These are phyloP conservation scores for Paracyclopina nana DNA, from an alignment of 1,140 invertebrate genomes.

Conservation along the genomic window DNA sequence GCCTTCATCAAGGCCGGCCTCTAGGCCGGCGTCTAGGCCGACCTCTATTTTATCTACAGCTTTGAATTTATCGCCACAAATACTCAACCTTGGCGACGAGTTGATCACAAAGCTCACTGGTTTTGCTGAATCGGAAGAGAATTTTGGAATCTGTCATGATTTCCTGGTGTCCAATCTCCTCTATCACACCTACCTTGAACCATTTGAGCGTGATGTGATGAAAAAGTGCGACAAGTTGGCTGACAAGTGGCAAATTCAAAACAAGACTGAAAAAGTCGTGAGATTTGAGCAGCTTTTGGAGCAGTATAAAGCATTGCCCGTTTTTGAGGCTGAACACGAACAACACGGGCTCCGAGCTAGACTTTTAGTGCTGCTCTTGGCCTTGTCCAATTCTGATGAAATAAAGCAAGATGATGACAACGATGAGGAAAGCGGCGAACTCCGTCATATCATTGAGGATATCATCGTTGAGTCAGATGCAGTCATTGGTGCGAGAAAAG, in stretches of 20 bases:
- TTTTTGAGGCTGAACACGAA: not conserved
- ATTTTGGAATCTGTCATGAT: slow-evolving; percentile 12
- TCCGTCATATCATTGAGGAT: not conserved
- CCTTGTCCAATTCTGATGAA: not conserved
- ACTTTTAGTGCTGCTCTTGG: not conserved
- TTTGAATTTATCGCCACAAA: no score
- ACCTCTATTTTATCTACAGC: no score
- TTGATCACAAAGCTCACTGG: slow-evolving; percentile 8
- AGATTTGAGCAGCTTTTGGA: not conserved
- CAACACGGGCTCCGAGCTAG: not conserved
- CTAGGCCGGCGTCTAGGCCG: no score
- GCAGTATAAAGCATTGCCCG: not conserved
- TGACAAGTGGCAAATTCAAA: slow-evolving; percentile 4
- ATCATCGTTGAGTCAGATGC: not conserved
- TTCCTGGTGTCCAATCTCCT: slow-evolving; percentile 14
- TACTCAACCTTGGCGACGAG: no score
- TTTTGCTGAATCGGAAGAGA: slow-evolving; percentile 10
- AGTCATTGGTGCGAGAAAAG: not conserved
- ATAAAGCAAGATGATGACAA: not conserved
- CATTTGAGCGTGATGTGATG: not conserved
- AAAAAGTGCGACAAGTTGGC: not conserved
- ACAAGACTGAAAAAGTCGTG: not conserved
- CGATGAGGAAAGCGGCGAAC: not conserved
- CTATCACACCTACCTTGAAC: slow-evolving; percentile 15
- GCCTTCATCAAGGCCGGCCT: no score